Conservation (phyloP, 23 tunicate species). For the Ascidia mentula region DNA sequence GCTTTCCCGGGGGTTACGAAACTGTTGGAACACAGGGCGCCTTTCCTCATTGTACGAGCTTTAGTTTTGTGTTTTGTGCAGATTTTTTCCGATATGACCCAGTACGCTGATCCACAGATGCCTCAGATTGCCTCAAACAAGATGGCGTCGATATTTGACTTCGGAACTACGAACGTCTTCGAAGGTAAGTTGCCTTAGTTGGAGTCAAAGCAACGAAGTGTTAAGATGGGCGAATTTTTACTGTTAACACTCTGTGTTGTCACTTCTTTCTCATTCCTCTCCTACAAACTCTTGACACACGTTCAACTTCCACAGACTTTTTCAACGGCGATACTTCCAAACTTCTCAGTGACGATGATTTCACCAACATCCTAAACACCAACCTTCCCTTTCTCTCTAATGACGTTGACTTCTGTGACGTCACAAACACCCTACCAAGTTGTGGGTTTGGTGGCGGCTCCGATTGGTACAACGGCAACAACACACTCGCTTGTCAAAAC, state of each 20-base stretch:
- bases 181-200: background rate
- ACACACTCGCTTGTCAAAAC: too few relatives aligned
- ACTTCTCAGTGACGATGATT: background rate
- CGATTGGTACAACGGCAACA: background rate
- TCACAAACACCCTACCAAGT: background rate
- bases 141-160: background rate
- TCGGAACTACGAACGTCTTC: background rate
- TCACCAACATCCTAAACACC: background rate
- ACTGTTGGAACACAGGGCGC: too few relatives aligned
- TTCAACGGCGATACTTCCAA: background rate
- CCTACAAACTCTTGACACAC: too few relatives aligned
- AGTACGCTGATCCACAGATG: background rate
- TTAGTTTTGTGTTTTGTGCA: background rate
- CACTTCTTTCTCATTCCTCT: too few relatives aligned
- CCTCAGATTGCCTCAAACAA: background rate
- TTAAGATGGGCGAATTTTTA: background rate
- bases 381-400: background rate
- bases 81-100: background rate
- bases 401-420: background rate
- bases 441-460: too few relatives aligned
- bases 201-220: background rate
- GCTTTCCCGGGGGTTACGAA: too few relatives aligned
- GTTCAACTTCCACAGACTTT: too few relatives aligned
- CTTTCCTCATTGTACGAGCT: too few relatives aligned
- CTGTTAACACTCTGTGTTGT: background rate